These are phyloP conservation scores for Cancer borealis DNA, from an alignment of 2,888 invertebrate species.

Conservation along the genomic window DNA sequence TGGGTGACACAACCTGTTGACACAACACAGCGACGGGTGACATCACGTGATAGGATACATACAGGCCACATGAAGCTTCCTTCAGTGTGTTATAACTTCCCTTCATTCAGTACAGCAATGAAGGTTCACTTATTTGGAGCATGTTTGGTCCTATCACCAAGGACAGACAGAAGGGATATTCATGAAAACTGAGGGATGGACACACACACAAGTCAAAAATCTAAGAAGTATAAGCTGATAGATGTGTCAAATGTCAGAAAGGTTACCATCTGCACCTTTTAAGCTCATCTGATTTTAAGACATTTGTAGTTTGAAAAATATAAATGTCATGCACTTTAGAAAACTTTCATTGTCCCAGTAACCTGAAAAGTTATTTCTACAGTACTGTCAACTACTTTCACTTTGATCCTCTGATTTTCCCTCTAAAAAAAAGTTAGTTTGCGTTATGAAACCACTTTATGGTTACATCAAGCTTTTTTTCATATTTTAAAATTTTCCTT, in stretches of 20 bases:
- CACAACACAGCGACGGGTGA: conserved; percentile 21
- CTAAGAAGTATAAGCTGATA: background rate
- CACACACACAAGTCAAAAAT: background rate
- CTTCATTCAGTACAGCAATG: background rate
- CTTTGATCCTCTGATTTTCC: background rate
- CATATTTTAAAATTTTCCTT: background rate
- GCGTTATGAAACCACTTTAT: background rate
- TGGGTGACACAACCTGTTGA: conserved; percentile 29
- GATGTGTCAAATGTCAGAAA: background rate
- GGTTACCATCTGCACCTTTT: background rate
- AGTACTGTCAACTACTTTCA: background rate
- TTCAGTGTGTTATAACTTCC: background rate
- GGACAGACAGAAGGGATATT: background rate
- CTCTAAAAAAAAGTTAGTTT: background rate
- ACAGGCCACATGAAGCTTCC: background rate
- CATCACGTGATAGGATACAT: background rate
- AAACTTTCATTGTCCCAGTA: background rate
- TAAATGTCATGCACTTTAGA: background rate
- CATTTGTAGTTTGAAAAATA: background rate
- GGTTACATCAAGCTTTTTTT: background rate
- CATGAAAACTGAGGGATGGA: background rate
- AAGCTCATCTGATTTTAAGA: background rate
- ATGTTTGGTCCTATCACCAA: background rate
- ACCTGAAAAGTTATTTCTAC: background rate
- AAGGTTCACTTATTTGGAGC: background rate